A percentile compares a stretch with the other conserved stretches of the same genome.
These are phyloP conservation scores for Carabus problematicus DNA, from an alignment of 2,888 invertebrate species.

Conservation along the genomic window DNA sequence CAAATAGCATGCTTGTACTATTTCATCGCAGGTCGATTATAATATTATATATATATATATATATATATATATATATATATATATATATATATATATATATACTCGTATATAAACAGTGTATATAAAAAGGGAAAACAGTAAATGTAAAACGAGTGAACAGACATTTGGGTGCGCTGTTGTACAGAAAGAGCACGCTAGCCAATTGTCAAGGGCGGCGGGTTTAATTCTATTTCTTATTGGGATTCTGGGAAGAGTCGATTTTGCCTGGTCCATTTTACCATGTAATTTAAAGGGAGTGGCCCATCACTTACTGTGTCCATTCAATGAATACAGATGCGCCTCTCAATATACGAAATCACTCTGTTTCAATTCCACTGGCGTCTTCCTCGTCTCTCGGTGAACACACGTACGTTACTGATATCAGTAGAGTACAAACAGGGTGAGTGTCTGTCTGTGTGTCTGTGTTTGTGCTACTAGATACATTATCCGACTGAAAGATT, in stretches of 20 bases:
- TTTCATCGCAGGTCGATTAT: no score
- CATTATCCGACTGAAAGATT: constrained; percentile 14
- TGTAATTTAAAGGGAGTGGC: constrained; percentile 41
- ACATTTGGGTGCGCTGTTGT: no score
- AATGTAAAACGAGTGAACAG: no score
- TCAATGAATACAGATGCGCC: constrained; percentile 41
- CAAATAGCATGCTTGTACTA: no score
- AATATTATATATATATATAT: no score
- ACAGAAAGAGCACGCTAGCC: background rate
- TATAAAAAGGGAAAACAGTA: no score
- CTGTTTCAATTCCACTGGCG: constrained; percentile 38
- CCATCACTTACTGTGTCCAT: constrained; percentile 39
- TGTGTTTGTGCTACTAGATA: background rate
- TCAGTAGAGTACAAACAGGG: background rate
- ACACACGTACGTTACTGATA: no score
- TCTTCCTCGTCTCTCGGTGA: constrained; percentile 1
- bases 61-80: no score
- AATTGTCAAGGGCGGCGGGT: constrained; percentile 32
- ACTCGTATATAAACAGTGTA: no score
- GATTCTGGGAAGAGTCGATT: constrained; percentile 28
- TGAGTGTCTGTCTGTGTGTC: background rate
- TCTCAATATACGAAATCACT: constrained; percentile 39
- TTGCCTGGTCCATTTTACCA: constrained; percentile 40
- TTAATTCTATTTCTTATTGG: constrained; percentile 42
- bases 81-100: no score